Percentiles rank a stretch among this genome's conserved stretches.
Evolutionary conservation across 2,113 vertebrate genomes (phyloP).

Genomic region (Pterophyllum scalare): DNA sequence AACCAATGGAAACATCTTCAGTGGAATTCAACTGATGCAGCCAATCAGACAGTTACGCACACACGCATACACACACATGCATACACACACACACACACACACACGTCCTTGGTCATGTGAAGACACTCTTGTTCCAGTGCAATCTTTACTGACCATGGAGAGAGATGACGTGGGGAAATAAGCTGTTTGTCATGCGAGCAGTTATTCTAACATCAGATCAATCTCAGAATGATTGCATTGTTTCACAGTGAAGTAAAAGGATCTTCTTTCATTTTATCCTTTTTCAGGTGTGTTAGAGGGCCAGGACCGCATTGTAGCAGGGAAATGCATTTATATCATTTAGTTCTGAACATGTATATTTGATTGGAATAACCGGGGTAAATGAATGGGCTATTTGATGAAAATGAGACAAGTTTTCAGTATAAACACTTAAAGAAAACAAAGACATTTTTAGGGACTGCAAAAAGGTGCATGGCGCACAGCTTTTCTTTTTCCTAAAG

Average conservation of each 20-base stretch:
- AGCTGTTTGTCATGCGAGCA: conserved; percentile 67
- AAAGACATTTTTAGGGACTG: background rate
- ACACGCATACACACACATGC: background rate
- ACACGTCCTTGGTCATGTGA: conserved; percentile 23
- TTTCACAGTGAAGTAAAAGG: conserved; percentile 55
- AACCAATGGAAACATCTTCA: conserved; percentile 43
- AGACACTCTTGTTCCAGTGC: conserved; percentile 40
- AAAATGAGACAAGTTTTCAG: background rate
- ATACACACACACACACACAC: background rate
- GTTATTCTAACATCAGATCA: conserved; percentile 69
- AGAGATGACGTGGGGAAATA: conserved; percentile 66
- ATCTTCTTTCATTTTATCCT: conserved; percentile 36
- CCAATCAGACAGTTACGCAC: conserved; percentile 54
- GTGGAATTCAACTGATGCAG: conserved; percentile 32
- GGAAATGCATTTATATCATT: background rate
- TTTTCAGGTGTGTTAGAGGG: conserved; percentile 18
- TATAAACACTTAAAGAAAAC: background rate
- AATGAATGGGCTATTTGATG: background rate
- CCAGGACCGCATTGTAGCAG: background rate
- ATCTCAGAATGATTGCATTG: conserved; percentile 64
- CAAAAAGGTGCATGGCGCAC: background rate
- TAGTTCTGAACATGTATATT: conserved; percentile 7
- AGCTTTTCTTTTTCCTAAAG: background rate
- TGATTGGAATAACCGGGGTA: background rate
- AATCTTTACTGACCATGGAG: conserved; percentile 40